Conservation (phyloP, 2,888 invertebrate genomes). For the Deroplatys truncata region DNA sequence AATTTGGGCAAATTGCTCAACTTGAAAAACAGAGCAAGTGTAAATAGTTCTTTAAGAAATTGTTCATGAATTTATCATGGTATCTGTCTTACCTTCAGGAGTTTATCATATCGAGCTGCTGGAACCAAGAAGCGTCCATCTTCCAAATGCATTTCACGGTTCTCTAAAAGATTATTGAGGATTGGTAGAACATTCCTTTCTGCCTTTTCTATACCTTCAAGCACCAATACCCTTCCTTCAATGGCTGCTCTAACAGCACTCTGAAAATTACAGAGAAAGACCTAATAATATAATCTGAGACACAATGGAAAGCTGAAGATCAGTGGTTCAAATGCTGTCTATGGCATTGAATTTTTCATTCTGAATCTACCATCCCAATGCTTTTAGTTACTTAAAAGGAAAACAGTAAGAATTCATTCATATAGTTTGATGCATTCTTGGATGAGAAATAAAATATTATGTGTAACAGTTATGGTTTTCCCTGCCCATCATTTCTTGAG, state of each 20-base stretch:
- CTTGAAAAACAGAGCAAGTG: no score
- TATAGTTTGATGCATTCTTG: neutral
- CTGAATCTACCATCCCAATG: no score
- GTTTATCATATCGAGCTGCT: conserved; percentile 82
- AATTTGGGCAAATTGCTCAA: no score
- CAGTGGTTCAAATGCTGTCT: no score
- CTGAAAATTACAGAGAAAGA: conserved; percentile 45
- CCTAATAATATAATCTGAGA: neutral
- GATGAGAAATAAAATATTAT: no score
- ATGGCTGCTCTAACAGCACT: conserved; percentile 91
- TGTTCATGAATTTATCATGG: neutral
- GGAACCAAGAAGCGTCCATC: conserved; percentile 93
- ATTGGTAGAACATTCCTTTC: conserved; percentile 96
- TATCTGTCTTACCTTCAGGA: conserved; percentile 61
- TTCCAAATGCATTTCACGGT: conserved; percentile 97
- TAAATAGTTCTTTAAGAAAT: no score
- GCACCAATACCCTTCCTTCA: conserved; percentile 79
- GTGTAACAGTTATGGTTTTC: no score
- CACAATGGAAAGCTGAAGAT: no score
- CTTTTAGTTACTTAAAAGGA: neutral
- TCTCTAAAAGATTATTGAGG: conserved; percentile 92
- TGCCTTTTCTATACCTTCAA: conserved; percentile 97
- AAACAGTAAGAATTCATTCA: neutral
- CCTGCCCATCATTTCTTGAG: no score
- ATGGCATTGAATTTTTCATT: no score